These are phyloP conservation scores for Hylomyscus alleni DNA, from an alignment of 2,797 vertebrate genomes.

Conservation along the genomic window DNA sequence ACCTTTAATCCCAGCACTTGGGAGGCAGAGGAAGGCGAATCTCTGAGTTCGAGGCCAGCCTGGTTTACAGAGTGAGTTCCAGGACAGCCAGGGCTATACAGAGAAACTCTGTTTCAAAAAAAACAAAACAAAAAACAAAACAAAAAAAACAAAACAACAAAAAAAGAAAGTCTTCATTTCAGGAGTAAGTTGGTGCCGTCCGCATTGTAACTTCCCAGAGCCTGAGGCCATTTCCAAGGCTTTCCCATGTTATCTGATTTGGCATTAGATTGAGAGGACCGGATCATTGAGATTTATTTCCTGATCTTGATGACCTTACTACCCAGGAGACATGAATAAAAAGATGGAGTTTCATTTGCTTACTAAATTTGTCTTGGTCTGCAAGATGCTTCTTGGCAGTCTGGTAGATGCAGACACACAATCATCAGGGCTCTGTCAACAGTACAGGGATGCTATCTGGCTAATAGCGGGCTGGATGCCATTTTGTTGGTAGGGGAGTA, in stretches of 20 bases:
- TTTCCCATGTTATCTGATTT: background rate
- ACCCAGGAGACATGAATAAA: background rate
- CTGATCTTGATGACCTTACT: background rate
- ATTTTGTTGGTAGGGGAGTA: background rate
- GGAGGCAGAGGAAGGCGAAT: too few species aligned
- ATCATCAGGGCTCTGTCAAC: background rate
- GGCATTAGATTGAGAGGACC: background rate
- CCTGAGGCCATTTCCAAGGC: background rate
- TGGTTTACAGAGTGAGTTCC: too few species aligned
- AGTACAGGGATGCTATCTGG: background rate
- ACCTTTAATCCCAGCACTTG: too few species aligned
- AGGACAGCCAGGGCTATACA: too few species aligned
- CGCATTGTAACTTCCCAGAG: rapidly evolving
- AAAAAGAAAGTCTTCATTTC: background rate
- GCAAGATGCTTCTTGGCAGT: background rate
- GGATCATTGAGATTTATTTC: background rate
- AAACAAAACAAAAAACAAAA: too few species aligned
- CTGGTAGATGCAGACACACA: background rate
- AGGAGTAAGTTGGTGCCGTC: background rate
- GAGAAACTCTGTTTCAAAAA: too few species aligned
- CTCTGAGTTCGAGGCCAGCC: too few species aligned
- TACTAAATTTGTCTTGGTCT: background rate
- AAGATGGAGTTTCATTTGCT: background rate
- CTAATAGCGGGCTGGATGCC: background rate
- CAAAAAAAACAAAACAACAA: too few species aligned